Evolutionary conservation across 2,888 invertebrate genomes (phyloP).

Genomic region (Lumbricus terrestris): DNA sequence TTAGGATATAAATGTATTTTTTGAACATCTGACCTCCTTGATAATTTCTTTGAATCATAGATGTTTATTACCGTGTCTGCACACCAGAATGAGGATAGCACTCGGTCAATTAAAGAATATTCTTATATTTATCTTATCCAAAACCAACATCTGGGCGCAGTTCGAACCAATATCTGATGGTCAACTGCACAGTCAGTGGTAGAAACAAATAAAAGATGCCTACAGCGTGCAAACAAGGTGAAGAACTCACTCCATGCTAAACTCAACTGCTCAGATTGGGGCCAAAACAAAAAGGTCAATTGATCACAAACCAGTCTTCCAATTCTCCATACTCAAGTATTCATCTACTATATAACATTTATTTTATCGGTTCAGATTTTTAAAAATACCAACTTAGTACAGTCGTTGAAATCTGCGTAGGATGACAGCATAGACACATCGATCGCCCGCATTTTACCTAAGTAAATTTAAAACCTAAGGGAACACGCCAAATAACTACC

Average conservation of each 20-base stretch:
- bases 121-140: too few species aligned
- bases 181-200: not conserved
- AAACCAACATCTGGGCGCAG: too few species aligned
- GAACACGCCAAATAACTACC: not conserved
- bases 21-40: too few species aligned
- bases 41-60: too few species aligned
- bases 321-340: not conserved
- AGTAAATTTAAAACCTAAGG: not conserved
- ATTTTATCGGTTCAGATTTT: not conserved
- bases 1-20: too few species aligned
- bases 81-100: too few species aligned
- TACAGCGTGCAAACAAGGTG: not conserved
- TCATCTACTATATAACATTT: not conserved
- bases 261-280: not conserved
- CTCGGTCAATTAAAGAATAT: too few species aligned
- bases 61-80: too few species aligned
- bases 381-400: not conserved
- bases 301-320: not conserved
- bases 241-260: not conserved
- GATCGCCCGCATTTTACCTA: not conserved
- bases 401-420: not conserved
- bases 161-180: too few species aligned
- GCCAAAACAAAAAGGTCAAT: not conserved
- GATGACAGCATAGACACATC: not conserved
- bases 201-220: not conserved